These are phyloP conservation scores for Camarhynchus parvulus DNA, from an alignment of 2,113 vertebrate genomes.

Conservation along the genomic window DNA sequence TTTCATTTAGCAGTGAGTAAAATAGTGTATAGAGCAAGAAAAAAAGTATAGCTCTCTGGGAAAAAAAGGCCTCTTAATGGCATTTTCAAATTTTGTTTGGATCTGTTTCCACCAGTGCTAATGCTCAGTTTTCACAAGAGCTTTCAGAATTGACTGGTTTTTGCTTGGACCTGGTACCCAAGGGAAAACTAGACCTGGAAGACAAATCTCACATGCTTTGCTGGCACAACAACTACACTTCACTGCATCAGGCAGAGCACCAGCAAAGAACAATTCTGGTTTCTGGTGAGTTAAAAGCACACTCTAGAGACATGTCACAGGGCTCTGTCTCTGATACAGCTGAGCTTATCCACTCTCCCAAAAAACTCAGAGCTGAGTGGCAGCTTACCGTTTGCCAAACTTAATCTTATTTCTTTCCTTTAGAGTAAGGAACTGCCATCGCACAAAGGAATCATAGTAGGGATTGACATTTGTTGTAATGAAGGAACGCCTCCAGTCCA, in stretches of 20 bases:
- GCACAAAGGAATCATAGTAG: conserved; percentile 95
- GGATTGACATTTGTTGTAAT: conserved; percentile 95
- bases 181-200: not conserved
- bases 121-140: fast-evolving
- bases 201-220: not conserved
- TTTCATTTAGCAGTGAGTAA: not conserved
- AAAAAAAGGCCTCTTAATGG: not conserved
- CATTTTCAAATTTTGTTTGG: not conserved
- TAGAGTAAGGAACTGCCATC: conserved; percentile 92
- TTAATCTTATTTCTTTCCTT: conserved; percentile 94
- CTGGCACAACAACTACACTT: not conserved
- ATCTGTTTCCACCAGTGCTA: not conserved
- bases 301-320: fast-evolving
- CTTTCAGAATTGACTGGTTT: not conserved
- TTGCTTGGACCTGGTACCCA: not conserved
- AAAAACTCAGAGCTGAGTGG: not conserved
- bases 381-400: conserved; percentile 92
- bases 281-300: not conserved
- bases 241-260: fast-evolving
- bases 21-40: not conserved
- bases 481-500: conserved; percentile 97
- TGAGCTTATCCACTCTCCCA: not conserved
- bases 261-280: not conserved
- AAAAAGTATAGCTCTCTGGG: too few species aligned
- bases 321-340: not conserved